Base-by-base conservation (phyloP, 2,113 vertebrate genomes). In the Puffinus mauretanicus region DNA sequence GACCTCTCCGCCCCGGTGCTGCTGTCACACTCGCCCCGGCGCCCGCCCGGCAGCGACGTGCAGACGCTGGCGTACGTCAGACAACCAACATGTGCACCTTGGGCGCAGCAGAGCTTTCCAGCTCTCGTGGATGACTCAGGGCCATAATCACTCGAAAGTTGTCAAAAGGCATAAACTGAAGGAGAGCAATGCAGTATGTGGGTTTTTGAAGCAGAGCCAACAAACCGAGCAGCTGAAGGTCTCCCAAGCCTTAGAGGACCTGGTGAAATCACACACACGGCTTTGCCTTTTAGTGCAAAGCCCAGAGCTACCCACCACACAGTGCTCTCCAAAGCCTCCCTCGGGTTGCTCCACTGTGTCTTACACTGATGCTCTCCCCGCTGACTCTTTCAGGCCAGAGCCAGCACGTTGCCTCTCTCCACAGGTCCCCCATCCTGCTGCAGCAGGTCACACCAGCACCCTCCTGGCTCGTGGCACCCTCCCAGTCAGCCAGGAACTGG, bases 291-390 rank as follows among this genome's bases (percentile, higher is more conserved):
- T 52, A 22, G 20, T 29, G 40, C 57, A 60, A 70, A 77, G 67
- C 61, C 1, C 1, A 62, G 62, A 40, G 76, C 13, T 18, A 14
- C 46, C 36, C 38, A 34, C 30, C 75, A 34, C 10, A 7, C 4
- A 1, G 51, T 3, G 7, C 57, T 21, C 71, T 66, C 57, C 52
- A 51, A 10, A 55, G 32, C 64, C 42, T 13, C 88, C 60, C 54
- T 24, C 0, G 6, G 26, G 40, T 34, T 21, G 42, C 71, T 90
- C 76, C 3, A 0, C 55, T 19, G 30, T 13, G 12, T 34, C 52
- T 34, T 13, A 49, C 47, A 9, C n/a, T 0, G 1, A 16, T 22
- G 30, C 21, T 65, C 32, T 32, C 46, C 52, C 8, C 1, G 2
- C 38, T 52, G 36, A n/a, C 57, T 58, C 42, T 49, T 47, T n/a